These are phyloP conservation scores for Scaptomyza caliginosa DNA, from an alignment of 2,888 invertebrate species.

Conservation along the genomic window DNA sequence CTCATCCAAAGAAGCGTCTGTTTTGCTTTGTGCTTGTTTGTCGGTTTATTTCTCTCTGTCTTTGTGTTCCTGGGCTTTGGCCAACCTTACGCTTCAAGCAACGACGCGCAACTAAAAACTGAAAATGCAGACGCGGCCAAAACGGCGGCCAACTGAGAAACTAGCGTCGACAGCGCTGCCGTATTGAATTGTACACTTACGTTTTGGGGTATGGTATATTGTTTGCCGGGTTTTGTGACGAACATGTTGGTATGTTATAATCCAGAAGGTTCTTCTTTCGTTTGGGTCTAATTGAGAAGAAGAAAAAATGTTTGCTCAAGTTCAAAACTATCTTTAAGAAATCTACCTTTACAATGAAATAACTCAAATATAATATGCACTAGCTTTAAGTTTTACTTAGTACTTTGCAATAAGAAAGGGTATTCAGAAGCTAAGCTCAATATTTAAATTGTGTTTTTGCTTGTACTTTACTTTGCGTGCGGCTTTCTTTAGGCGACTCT, in stretches of 20 bases:
- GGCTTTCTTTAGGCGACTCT: slow-evolving; percentile 50
- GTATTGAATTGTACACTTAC: slow-evolving; percentile 29
- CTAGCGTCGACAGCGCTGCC: slow-evolving; percentile 30
- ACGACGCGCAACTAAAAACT: slow-evolving; percentile 77
- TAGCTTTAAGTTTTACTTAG: background rate
- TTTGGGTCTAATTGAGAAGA: too few relatives aligned
- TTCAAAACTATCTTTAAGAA: too few relatives aligned
- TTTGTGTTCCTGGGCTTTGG: slow-evolving; percentile 15
- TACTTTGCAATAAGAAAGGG: slow-evolving; percentile 1
- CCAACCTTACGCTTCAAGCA: slow-evolving; percentile 72
- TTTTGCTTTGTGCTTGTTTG: slow-evolving; percentile 5
- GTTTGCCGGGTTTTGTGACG: background rate
- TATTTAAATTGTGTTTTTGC: background rate
- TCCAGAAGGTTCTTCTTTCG: too few relatives aligned
- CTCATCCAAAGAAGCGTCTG: slow-evolving; percentile 28
- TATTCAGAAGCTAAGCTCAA: background rate
- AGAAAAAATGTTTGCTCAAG: too few relatives aligned
- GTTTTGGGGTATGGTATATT: background rate
- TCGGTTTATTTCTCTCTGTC: slow-evolving; percentile 2
- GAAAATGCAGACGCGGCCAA: slow-evolving; percentile 70
- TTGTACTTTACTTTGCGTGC: slow-evolving; percentile 49
- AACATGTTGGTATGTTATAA: too few relatives aligned
- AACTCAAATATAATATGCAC: background rate
- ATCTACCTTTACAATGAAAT: too few relatives aligned
- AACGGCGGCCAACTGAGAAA: slow-evolving; percentile 45